Base-by-base conservation (phyloP, 1,140 invertebrate genomes). In the Drosophila auraria region DNA sequence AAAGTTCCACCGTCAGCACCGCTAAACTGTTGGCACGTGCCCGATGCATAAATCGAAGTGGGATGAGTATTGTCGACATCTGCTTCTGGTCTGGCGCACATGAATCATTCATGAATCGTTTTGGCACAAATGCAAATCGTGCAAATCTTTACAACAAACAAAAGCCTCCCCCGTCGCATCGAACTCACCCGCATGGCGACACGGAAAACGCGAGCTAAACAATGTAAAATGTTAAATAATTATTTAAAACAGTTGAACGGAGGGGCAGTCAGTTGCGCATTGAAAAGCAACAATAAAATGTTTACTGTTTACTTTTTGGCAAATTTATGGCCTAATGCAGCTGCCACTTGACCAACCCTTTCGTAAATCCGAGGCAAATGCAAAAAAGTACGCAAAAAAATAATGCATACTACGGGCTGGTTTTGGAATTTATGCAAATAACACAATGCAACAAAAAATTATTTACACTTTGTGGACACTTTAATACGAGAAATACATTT, bases 221-320 rank as follows among this genome's bases (percentile, higher is more conserved):
- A 87, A 87, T 87, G 84, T 83, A 87, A 87, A 87, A 87, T 87
- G 84, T 89, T 87, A 87, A 87, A 89, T 87, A 87, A 87, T 87
- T 87, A 87, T 87, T 83, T 63, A 65, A 87, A 89, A 78, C 77
- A 83, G 77, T 71, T 53, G 77, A 53, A 59, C 27, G 57, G 51
- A 9, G 64, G 33, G 63, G n/a, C 54, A n/a, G 54, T 40, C 20
- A 38, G 36, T 8, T 17, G 72, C 51, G 20, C 57, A 40, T 42
- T 50, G 36, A 44, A 64, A 59, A 63, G 68, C 71, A 62, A 87
- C 77, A 77, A 80, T 86, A 78, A 86, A 87, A 87, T 87, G 80
- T 87, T 87, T 87, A 89, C 80, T 87, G 83, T 87, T 87, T 87
- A 87, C 83, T 68, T 87, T 87, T 83, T 63, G 71, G 64, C 54